Base-by-base conservation (phyloP, 1,140 invertebrate genomes). In the Trachymyrmex cornetzi region DNA sequence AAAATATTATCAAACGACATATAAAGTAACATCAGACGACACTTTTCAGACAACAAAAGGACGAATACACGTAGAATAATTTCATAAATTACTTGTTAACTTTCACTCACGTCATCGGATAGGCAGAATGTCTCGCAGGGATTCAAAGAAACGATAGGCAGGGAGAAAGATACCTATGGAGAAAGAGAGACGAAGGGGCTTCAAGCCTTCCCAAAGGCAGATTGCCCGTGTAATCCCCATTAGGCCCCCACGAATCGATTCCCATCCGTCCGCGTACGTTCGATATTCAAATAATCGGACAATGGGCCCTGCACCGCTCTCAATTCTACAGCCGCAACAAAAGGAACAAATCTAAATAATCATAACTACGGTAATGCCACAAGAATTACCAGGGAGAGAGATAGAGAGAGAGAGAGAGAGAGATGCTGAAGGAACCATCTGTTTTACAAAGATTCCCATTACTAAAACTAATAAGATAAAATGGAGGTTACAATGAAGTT, bases 281-380 rank as follows among this genome's bases (percentile, higher is more conserved):
- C 93, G 93, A 93, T 94, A 95, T 95, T 94, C 93, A 94, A 95
- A 95, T 94, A 94, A 95, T 95, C 94, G 93, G 94, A 95, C 94
- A 95, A 95, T 95, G 91, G 93, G 88, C 91, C 79, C 90, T 86
- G 90, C 88, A 90, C 71, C 89, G 85, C 79, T 91, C 89, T 90
- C 86, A 79, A 89, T 89, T 89, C 87, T 74, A 79, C 75, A 63
- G 66, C 53, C 81, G 50, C 85, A 59, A 50, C 74, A 91, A 93
- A 93, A 93, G 82, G 86, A 94, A 92, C 92, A 92, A 94, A 92
- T 94, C 91, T 92, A 89, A 94, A 94, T 94, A 93, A 94, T 94
- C 93, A 92, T 93, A 94, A 94, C 93, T 93, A 93, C 88, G 92
- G 93, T 94, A 94, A 93, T 93, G 89, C 91, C 89, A 44, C 44